Evolutionary conservation across 2,888 invertebrate species (phyloP).

Genomic region (Eudemis profundana): DNA sequence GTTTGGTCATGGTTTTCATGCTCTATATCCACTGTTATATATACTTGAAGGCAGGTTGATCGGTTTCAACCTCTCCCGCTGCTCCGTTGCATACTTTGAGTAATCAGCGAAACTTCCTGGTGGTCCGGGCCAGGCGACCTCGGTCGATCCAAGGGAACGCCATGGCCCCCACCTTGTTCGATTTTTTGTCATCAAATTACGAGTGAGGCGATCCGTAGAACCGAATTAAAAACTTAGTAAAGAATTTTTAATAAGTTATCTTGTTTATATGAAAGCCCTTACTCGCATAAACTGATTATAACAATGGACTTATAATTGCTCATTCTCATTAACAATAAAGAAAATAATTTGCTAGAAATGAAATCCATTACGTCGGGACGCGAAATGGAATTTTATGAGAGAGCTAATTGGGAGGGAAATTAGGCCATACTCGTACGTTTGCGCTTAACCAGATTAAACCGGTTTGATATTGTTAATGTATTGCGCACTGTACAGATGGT

Average conservation of each 20-base stretch:
- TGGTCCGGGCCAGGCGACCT: too few species aligned
- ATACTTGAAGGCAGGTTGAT: too few species aligned
- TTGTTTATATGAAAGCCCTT: background rate
- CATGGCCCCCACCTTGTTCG: too few species aligned
- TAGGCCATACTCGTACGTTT: constrained; percentile 22
- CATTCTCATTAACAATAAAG: constrained; percentile 29
- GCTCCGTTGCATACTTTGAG: too few species aligned
- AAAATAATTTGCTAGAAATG: constrained; percentile 24
- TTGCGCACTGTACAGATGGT: background rate
- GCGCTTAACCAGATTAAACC: constrained; percentile 24
- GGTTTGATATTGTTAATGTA: constrained; percentile 2
- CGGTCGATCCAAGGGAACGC: too few species aligned
- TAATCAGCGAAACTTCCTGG: too few species aligned
- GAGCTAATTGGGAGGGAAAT: constrained; percentile 26
- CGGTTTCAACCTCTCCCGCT: too few species aligned
- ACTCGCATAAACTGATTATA: constrained; percentile 7
- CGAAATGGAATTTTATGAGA: constrained; percentile 29
- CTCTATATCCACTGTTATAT: too few species aligned
- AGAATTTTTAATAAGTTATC: background rate
- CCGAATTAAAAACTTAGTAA: too few species aligned
- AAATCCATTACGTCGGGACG: constrained; percentile 28
- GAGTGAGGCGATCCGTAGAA: too few species aligned
- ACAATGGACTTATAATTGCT: constrained; percentile 9
- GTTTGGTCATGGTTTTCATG: too few species aligned
- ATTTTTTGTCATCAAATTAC: too few species aligned